A percentile compares a stretch with the other conserved stretches of the same genome.
Conservation (phyloP, 1,140 invertebrate species). For the Drosophila suzukii region DNA sequence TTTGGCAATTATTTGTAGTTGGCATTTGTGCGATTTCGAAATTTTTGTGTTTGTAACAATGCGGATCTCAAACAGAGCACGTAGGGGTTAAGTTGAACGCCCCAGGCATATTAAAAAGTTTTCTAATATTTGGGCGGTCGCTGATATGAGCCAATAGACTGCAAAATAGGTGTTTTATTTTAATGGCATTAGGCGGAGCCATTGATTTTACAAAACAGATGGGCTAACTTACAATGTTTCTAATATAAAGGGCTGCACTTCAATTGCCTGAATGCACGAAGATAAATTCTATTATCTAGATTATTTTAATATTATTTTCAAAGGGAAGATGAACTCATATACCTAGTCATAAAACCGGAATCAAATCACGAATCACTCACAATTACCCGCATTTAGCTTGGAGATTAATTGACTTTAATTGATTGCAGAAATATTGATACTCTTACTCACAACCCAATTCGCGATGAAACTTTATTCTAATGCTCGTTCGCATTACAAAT, state of each 20-base stretch:
- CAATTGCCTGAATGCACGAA: not conserved
- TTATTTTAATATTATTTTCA: not conserved
- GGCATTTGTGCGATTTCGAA: constrained; percentile 71
- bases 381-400: not conserved
- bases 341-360: constrained; percentile 1
- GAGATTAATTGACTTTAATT: constrained; percentile 36
- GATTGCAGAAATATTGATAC: constrained; percentile 48
- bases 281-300: not conserved
- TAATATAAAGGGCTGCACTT: not conserved
- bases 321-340: constrained; percentile 1
- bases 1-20: constrained; percentile 66
- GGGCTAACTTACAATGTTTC: not conserved
- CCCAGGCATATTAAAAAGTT: constrained; percentile 69
- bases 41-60: constrained; percentile 49
- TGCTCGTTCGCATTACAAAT: constrained; percentile 26
- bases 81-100: constrained; percentile 50
- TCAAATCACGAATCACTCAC: constrained; percentile 43
- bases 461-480: constrained; percentile 18
- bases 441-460: constrained; percentile 33
- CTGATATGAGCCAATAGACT: constrained; percentile 15
- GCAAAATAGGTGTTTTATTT: not conserved
- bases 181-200: not conserved
- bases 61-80: constrained; percentile 58
- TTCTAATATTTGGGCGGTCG: constrained; percentile 45
- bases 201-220: constrained; percentile 1